Base-by-base conservation (phyloP, 1,140 invertebrate species). In the Potamilus streckersoni region DNA sequence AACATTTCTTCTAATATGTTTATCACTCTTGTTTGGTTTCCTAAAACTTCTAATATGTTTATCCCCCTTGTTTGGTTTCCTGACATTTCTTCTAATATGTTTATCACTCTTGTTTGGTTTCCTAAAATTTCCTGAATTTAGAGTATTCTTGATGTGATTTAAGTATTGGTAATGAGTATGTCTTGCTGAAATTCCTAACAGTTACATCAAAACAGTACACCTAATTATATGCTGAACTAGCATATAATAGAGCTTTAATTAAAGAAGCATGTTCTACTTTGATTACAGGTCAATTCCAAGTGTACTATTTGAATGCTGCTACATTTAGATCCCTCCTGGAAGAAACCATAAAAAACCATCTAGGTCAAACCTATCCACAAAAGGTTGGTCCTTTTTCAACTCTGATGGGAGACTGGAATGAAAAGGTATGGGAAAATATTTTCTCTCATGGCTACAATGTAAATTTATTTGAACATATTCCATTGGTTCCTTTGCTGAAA, bases 351-450 rank as follows among this genome's bases (percentile, higher is more conserved):
- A n/a, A 58, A 16, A 38, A 11, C 58, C 67, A 69, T 69, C 58
- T 69, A 0, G 20, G 68, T n/a, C 19, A 56, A 20, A 11, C 0
- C 20, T 8, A 16, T 3, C 12, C 23, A 3, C 31, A 1, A 11
- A 23, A 60, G 38, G n/a, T 70, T 13, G 60, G 27, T 19, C 11
- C 8, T 13, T 31, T 16, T 38, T 60, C 70, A 15, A 0, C 5
- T 1, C 61, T 71, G 38, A 64, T 3, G 49, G 17, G 13, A 13
- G 61, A 63, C 20, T 71, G 70, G 70, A 27, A 64, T 6, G 5
- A 63, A 14, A 31, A 49, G 15, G 60, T 71, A 5, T 71, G 70
- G 70, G 13, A 64, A 71, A 19, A 56, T 31, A 17, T 71, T 63
- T 13, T 71, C 4, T 20, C 38, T 20, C 19, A 17, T 11, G 16